A percentile compares a stretch with the other conserved stretches of the same genome.
phyloP scores from a whole-genome alignment of 2,888 invertebrate genomes.

The Oxycera nigricornis region DNA sequence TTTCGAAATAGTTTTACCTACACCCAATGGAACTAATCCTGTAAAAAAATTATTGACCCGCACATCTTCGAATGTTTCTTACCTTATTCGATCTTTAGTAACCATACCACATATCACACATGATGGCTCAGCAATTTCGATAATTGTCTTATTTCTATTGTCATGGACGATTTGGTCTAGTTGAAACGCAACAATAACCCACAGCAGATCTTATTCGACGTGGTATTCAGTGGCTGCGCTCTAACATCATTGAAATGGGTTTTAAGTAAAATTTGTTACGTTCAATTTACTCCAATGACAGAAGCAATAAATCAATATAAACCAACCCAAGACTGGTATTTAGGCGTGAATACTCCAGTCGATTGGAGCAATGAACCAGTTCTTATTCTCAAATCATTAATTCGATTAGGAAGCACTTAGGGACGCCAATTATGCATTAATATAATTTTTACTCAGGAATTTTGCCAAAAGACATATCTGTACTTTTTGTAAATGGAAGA shows the following conservation, averaged over 20 bases:
- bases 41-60: too few relatives aligned
- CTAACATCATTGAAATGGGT: neutral
- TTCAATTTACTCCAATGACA: neutral
- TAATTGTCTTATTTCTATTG: neutral
- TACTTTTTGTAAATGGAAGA: too few relatives aligned
- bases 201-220: constrained; percentile 20
- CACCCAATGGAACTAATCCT: too few relatives aligned
- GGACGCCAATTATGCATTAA: too few relatives aligned
- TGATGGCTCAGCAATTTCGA: neutral
- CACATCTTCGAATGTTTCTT: too few relatives aligned
- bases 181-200: constrained; percentile 13
- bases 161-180: neutral
- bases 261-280: neutral
- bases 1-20: too few relatives aligned
- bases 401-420: too few relatives aligned
- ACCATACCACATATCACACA: neutral
- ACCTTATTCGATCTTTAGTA: too few relatives aligned
- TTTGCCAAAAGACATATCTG: too few relatives aligned
- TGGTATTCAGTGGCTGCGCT: constrained; percentile 7
- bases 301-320: neutral
- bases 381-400: too few relatives aligned
- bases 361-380: neutral
- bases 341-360: neutral
- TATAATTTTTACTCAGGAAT: too few relatives aligned
- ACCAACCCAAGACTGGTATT: neutral